phyloP scores from a whole-genome alignment of 2,113 vertebrate genomes.

The Coracopsis vasa region DNA sequence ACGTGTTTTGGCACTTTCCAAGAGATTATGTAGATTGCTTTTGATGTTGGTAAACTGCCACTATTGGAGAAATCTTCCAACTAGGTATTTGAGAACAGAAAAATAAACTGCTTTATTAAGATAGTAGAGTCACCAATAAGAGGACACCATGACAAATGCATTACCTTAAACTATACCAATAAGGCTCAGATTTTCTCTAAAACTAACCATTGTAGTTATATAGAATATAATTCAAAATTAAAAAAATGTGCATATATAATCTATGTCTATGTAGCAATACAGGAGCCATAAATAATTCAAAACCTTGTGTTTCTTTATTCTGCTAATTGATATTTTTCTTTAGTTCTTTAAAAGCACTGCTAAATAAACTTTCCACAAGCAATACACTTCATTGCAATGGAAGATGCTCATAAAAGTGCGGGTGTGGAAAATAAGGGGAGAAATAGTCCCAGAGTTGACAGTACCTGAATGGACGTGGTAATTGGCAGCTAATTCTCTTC shows the following conservation, averaged over 20 bases:
- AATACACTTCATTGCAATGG: neutral
- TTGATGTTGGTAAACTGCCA: neutral
- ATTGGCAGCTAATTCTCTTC: constrained; percentile 3
- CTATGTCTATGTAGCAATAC: neutral
- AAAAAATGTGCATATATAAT: neutral
- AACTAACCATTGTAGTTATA: neutral
- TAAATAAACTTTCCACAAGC: constrained; percentile 13
- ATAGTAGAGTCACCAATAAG: neutral
- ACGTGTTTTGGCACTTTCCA: neutral
- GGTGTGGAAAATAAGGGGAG: neutral
- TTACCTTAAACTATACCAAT: constrained; percentile 22
- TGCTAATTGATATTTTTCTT: neutral
- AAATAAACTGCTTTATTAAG: neutral
- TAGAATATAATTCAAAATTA: neutral
- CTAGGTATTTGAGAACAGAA: neutral
- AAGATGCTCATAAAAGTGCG: neutral
- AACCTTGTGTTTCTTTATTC: neutral
- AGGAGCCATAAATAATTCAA: neutral
- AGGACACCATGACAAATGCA: neutral
- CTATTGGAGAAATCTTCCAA: neutral
- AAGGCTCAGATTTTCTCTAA: neutral
- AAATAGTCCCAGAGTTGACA: neutral
- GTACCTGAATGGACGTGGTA: neutral
- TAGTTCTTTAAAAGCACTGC: constrained; percentile 23
- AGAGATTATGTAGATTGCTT: neutral